phyloP scores from a whole-genome alignment of 2,113 vertebrate species.

The Coturnix japonica region DNA sequence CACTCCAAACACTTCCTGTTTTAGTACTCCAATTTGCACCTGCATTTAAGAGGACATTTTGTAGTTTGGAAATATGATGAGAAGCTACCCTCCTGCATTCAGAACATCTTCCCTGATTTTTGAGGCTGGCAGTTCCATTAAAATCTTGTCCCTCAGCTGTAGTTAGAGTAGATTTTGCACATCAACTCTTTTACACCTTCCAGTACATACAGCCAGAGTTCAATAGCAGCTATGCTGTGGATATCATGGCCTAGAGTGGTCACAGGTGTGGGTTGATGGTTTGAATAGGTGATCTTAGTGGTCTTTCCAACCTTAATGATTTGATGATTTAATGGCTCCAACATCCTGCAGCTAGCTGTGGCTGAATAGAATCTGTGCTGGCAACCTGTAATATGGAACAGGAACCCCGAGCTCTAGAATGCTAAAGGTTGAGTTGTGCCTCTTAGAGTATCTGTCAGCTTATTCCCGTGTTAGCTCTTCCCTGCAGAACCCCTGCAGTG shows the following conservation, averaged over 20 bases:
- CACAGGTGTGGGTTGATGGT: too few relatives aligned
- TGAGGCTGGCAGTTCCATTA: background rate
- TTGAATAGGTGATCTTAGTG: too few relatives aligned
- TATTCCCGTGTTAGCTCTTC: background rate
- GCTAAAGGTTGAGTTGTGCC: accelerated
- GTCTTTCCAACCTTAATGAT: too few relatives aligned
- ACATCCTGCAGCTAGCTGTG: background rate
- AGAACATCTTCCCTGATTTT: background rate
- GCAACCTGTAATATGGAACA: background rate
- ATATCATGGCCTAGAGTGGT: too few relatives aligned
- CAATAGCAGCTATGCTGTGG: background rate
- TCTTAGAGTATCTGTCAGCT: background rate
- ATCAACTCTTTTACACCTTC: accelerated
- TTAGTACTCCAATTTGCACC: background rate
- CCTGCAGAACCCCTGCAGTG: accelerated
- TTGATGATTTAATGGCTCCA: background rate
- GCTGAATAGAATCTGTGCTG: background rate
- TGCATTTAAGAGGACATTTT: background rate
- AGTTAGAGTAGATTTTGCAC: background rate
- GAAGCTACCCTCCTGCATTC: background rate
- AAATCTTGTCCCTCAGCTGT: background rate
- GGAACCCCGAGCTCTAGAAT: background rate
- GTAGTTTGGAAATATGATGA: background rate
- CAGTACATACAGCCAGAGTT: background rate
- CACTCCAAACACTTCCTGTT: background rate